Conservation (phyloP, 2,888 invertebrate genomes). For the Leptinotarsa haldemani region DNA sequence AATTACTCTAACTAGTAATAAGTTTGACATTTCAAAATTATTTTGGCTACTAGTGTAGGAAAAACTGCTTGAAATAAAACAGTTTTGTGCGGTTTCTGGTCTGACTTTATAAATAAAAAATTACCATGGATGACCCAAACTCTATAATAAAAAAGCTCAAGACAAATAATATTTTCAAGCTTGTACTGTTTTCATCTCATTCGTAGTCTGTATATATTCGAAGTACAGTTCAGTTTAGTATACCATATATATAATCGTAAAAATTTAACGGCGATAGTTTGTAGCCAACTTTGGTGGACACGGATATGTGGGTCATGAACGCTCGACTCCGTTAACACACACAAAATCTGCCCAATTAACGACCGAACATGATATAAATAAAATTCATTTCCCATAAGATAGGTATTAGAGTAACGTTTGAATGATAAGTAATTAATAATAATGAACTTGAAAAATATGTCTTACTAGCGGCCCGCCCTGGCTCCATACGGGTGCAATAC, state of each 20-base stretch:
- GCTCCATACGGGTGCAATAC: too few species aligned
- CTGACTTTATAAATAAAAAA: not conserved
- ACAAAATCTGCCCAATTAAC: not conserved
- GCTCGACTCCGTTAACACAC: not conserved
- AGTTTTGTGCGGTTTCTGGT: too few species aligned
- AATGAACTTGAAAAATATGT: too few species aligned
- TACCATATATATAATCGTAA: conserved; percentile 17
- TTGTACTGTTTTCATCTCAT: not conserved
- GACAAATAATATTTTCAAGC: not conserved
- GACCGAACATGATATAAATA: not conserved
- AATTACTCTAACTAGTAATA: too few species aligned
- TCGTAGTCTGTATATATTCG: conserved; percentile 12
- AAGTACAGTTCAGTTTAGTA: conserved; percentile 18
- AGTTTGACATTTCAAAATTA: too few species aligned
- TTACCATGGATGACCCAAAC: not conserved
- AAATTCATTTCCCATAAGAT: not conserved
- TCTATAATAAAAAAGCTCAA: not conserved
- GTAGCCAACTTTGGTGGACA: not conserved
- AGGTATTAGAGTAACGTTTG: too few species aligned
- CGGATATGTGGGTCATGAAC: conserved; percentile 26
- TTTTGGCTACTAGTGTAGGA: too few species aligned
- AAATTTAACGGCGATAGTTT: conserved; percentile 28
- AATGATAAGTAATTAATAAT: too few species aligned
- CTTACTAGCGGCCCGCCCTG: too few species aligned
- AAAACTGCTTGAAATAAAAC: too few species aligned